Evolutionary conservation across 2,113 vertebrate species (phyloP).

Genomic region (Pangasianodon gigas): DNA sequence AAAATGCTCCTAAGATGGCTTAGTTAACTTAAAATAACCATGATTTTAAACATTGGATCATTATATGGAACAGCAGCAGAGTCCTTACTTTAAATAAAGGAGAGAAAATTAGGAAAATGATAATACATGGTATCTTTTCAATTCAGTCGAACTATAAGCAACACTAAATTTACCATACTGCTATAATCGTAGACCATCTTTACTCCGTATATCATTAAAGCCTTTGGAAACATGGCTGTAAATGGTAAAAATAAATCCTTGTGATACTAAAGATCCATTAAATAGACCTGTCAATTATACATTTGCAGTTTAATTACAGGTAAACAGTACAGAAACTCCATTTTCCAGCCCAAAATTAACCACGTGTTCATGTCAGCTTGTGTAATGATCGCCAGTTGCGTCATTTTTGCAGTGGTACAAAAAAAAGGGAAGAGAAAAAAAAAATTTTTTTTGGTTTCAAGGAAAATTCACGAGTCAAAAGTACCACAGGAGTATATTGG

Average conservation of each 20-base stretch:
- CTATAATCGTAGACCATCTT: neutral
- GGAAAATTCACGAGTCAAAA: neutral
- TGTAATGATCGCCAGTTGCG: neutral
- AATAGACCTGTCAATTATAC: neutral
- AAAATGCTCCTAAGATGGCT: neutral
- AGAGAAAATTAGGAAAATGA: neutral
- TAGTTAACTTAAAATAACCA: neutral
- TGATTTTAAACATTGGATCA: neutral
- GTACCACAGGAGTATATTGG: neutral
- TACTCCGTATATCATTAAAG: neutral
- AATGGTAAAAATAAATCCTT: too few species aligned
- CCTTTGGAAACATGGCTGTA: neutral
- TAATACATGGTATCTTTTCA: neutral
- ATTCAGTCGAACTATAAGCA: neutral
- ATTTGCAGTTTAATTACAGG: neutral
- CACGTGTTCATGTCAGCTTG: neutral
- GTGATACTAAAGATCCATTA: neutral
- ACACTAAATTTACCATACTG: neutral
- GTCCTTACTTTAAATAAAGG: neutral
- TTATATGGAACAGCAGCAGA: neutral
- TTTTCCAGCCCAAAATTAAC: neutral
- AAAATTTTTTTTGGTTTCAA: neutral
- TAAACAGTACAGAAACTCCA: neutral
- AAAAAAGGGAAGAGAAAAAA: neutral
- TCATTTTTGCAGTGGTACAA: neutral